Conservation (phyloP, 2,888 invertebrate species). For the Nezara viridula region DNA sequence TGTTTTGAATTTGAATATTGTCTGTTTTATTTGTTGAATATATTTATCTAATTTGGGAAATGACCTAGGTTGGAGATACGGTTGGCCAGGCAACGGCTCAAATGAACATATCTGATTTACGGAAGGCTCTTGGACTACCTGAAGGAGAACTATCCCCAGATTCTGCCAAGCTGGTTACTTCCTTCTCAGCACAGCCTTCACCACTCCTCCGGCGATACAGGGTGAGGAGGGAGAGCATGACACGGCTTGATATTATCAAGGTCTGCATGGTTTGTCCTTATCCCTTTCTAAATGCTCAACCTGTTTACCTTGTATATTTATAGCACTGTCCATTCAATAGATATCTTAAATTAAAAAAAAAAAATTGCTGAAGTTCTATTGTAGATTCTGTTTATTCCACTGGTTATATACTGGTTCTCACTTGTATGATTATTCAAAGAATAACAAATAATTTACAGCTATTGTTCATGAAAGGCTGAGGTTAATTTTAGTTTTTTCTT, state of each 20-base stretch:
- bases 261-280: conserved; percentile 67
- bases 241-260: conserved; percentile 94
- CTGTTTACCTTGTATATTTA: conserved; percentile 4
- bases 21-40: no score
- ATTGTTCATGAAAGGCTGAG: neutral
- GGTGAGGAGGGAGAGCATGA: conserved; percentile 93
- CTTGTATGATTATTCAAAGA: neutral
- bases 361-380: neutral
- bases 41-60: neutral
- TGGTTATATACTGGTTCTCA: neutral
- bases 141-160: conserved; percentile 71
- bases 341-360: neutral
- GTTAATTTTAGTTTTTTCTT: neutral
- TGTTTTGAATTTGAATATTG: no score
- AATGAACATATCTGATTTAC: conserved; percentile 91
- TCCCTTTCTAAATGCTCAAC: conserved; percentile 10
- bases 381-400: neutral
- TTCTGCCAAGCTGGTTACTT: conserved; percentile 67
- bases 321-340: conserved; percentile 2
- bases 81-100: conserved; percentile 94
- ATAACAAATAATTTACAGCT: neutral
- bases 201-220: conserved; percentile 71
- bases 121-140: conserved; percentile 84
- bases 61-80: conserved; percentile 82
- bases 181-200: conserved; percentile 66